Evolutionary conservation across 2,113 vertebrate species (phyloP).

Genomic region (Callospermophilus lateralis): DNA sequence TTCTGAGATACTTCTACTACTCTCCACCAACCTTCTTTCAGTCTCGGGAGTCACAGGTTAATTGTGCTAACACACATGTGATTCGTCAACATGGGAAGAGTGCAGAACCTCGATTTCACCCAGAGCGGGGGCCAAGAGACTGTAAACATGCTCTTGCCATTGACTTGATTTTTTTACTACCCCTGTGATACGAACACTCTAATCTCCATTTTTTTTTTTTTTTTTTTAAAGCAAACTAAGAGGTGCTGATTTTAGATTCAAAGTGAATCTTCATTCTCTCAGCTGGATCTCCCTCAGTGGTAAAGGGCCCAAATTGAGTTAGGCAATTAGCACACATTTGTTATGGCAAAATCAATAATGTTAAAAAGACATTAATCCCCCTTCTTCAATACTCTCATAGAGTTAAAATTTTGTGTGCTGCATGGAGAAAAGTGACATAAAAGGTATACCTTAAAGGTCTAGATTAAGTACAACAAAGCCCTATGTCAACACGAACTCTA

Average conservation of each 20-base stretch:
- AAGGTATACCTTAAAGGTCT: constrained; percentile 54
- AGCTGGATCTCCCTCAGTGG: neutral
- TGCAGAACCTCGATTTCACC: neutral
- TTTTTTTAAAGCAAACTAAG: constrained; percentile 4
- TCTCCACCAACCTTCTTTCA: neutral
- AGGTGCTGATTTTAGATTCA: neutral
- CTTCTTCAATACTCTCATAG: neutral
- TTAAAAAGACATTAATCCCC: neutral
- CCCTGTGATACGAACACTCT: neutral
- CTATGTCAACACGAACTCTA: constrained; percentile 64
- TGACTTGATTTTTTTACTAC: neutral
- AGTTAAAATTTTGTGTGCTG: constrained; percentile 18
- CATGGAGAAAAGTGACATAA: constrained; percentile 39
- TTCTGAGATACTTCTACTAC: neutral
- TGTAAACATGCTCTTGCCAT: neutral
- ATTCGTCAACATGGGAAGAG: neutral
- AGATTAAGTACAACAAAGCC: constrained; percentile 62
- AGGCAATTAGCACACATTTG: constrained; percentile 27
- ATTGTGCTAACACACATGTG: neutral
- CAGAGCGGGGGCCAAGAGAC: neutral
- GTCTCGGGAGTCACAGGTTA: neutral
- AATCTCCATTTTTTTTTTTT: neutral
- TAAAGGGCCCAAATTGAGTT: neutral
- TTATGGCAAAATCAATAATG: constrained; percentile 31
- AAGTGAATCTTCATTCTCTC: neutral